Conservation (phyloP, 2,113 vertebrate genomes). For the Chlamydotis undulata region DNA sequence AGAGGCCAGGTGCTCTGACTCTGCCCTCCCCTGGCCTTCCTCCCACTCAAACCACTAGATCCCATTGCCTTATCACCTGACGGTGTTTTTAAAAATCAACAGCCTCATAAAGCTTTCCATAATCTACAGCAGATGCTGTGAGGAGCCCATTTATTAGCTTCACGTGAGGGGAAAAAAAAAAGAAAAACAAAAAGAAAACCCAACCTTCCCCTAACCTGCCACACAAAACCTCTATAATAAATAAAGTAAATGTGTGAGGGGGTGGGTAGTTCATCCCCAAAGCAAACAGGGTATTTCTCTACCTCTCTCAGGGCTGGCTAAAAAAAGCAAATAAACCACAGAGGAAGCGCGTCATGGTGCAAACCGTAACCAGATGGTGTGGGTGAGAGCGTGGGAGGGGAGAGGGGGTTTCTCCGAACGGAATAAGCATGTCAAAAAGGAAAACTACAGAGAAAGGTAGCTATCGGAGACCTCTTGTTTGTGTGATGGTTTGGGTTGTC, state of each 20-base stretch:
- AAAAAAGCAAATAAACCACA: conserved; percentile 51
- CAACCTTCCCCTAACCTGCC: background rate
- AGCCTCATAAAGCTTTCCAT: background rate
- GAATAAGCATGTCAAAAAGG: conserved; percentile 78
- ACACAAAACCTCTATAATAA: background rate
- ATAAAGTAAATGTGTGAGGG: background rate
- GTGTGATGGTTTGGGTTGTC: background rate
- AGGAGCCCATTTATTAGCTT: background rate
- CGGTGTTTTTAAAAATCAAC: background rate
- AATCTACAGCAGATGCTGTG: conserved; percentile 8
- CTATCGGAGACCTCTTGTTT: background rate
- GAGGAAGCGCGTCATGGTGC: conserved; percentile 85
- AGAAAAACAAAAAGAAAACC: background rate
- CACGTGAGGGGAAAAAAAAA: background rate
- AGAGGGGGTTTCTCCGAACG: conserved; percentile 79
- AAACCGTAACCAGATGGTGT: conserved; percentile 85
- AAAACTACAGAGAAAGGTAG: background rate
- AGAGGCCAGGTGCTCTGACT: background rate
- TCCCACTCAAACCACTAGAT: background rate
- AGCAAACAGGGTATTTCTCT: conserved; percentile 41
- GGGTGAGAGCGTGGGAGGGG: conserved; percentile 54
- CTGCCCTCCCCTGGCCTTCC: background rate
- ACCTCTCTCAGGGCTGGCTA: background rate
- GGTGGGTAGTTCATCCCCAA: background rate
- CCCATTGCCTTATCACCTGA: background rate